phyloP scores from a whole-genome alignment of 2,113 vertebrate species.

The Heterotis niloticus region DNA sequence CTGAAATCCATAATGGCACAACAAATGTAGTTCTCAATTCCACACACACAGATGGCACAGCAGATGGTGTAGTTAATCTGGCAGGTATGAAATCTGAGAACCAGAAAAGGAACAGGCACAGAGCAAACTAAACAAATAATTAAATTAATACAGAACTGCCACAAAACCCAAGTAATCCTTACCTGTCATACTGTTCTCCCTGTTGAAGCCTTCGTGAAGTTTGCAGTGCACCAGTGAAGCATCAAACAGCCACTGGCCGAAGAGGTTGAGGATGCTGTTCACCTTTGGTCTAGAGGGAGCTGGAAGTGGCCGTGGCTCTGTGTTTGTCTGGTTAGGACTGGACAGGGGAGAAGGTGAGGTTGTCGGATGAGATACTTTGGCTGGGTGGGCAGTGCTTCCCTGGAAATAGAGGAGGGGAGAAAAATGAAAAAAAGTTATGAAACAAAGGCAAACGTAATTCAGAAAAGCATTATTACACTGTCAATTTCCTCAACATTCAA shows the following conservation, averaged over 20 bases:
- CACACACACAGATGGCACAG: background rate
- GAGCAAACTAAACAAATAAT: conserved; percentile 46
- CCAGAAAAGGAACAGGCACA: conserved; percentile 1
- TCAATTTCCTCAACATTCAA: background rate
- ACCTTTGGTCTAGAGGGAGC: conserved; percentile 88
- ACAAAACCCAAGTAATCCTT: conserved; percentile 58
- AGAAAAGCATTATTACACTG: background rate
- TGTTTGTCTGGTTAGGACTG: conserved; percentile 88
- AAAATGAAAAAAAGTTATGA: background rate
- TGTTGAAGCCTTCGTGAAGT: conserved; percentile 89
- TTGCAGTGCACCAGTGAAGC: conserved; percentile 94
- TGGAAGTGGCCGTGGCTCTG: conserved; percentile 84
- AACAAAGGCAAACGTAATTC: background rate
- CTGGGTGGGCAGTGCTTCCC: conserved; percentile 75
- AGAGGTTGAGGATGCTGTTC: conserved; percentile 96
- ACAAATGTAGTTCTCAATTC: background rate
- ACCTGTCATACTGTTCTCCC: conserved; percentile 96
- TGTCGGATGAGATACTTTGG: conserved; percentile 73
- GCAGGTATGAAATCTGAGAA: conserved; percentile 68
- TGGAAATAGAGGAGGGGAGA: conserved; percentile 43
- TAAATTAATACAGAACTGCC: conserved; percentile 36
- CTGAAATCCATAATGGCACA: conserved; percentile 33
- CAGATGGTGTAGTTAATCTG: conserved; percentile 59
- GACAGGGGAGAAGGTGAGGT: conserved; percentile 85
- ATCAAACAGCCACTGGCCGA: conserved; percentile 94